Conservation (phyloP, 2,888 invertebrate genomes). For the Limnephilus auricula region DNA sequence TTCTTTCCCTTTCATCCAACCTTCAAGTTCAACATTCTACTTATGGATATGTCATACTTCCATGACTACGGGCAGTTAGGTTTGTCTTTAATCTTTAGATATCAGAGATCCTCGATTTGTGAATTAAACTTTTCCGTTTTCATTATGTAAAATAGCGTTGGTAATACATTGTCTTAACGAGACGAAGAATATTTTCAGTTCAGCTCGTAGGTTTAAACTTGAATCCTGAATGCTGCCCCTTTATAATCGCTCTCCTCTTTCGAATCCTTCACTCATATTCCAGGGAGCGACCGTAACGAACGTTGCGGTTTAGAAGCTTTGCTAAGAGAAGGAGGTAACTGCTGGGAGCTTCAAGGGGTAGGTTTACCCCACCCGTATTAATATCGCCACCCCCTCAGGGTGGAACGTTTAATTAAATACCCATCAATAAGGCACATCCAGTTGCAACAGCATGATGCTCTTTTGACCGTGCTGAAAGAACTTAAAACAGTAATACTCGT, state of each 20-base stretch:
- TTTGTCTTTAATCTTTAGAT: not conserved
- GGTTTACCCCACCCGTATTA: conserved; percentile 48
- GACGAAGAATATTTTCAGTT: not conserved
- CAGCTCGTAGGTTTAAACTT: not conserved
- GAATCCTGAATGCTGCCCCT: conserved; percentile 52
- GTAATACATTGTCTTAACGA: not conserved
- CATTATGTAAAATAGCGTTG: not conserved
- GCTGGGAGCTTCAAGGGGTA: not conserved
- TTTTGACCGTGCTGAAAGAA: conserved; percentile 42
- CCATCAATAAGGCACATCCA: conserved; percentile 50
- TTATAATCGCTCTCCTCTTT: conserved; percentile 63
- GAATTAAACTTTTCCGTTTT: not conserved
- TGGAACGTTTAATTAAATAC: conserved; percentile 50
- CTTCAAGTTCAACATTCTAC: not conserved
- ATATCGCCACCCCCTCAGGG: conserved; percentile 50
- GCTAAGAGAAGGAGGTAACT: conserved; percentile 22
- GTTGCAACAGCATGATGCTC: conserved; percentile 41
- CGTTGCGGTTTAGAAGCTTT: conserved; percentile 79
- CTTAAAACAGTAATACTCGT: not conserved
- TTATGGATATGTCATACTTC: not conserved
- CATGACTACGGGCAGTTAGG: not conserved
- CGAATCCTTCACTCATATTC: conserved; percentile 52
- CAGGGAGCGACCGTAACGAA: conserved; percentile 77
- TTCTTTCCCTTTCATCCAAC: not conserved
- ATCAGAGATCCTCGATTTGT: not conserved